These are phyloP conservation scores for Neosilurus hyrtlii DNA, from an alignment of 2,797 vertebrate species.

Conservation along the genomic window DNA sequence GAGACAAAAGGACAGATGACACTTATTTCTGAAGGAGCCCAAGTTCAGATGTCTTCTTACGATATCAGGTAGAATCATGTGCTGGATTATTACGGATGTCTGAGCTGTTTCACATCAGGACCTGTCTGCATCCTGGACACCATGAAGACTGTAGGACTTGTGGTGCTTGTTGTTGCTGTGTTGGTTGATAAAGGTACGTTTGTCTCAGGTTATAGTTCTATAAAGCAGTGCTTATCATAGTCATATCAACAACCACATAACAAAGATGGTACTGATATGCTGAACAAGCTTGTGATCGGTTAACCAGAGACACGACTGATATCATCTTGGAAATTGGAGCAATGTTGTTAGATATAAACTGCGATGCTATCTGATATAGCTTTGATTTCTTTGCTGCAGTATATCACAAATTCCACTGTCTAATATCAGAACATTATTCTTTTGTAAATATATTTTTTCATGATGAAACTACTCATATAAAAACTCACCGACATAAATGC, in stretches of 20 bases:
- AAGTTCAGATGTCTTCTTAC: background rate
- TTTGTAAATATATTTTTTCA: background rate
- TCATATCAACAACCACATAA: constrained; percentile 31
- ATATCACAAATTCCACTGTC: no score
- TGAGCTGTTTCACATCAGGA: constrained; percentile 7
- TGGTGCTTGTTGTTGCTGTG: constrained; percentile 32
- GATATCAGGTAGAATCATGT: background rate
- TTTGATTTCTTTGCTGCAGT: no score
- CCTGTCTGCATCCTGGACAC: constrained; percentile 6
- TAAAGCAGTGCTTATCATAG: background rate
- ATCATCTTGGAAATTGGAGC: background rate
- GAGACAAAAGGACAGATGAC: constrained; percentile 27
- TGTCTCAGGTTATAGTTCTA: background rate
- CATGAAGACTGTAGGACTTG: constrained; percentile 40
- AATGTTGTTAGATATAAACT: background rate
- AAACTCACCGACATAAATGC: background rate
- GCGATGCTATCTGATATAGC: no score
- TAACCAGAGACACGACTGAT: background rate
- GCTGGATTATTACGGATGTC: background rate
- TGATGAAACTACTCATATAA: no score
- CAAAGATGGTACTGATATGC: constrained; percentile 14
- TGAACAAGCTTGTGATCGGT: background rate
- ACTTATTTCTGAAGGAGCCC: background rate
- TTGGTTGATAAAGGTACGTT: constrained; percentile 46
- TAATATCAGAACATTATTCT: background rate